These are phyloP conservation scores for Dasypogon diadema DNA, from an alignment of 2,888 invertebrate genomes.

Conservation along the genomic window DNA sequence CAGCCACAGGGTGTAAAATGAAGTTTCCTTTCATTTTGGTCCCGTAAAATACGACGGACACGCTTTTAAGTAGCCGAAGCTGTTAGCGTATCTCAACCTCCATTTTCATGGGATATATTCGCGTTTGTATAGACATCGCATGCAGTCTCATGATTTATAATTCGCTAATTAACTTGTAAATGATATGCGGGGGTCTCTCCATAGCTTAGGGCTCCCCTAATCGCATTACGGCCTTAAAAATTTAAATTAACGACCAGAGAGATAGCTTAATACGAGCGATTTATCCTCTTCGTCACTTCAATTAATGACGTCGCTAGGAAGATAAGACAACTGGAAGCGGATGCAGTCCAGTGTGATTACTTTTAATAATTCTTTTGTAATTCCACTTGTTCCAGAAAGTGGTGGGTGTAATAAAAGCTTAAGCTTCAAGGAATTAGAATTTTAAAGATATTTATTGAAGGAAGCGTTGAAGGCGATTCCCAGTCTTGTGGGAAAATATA, in stretches of 20 bases:
- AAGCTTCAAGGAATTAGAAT: no score
- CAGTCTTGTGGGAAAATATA: no score
- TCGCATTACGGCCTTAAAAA: slow-evolving; percentile 39
- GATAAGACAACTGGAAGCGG: neutral
- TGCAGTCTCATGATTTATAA: slow-evolving; percentile 36
- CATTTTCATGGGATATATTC: neutral
- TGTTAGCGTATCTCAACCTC: neutral
- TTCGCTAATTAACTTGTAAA: slow-evolving; percentile 44
- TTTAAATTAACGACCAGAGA: slow-evolving; percentile 42
- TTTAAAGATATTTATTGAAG: no score
- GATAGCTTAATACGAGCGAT: slow-evolving; percentile 38
- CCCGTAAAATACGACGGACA: slow-evolving; percentile 1
- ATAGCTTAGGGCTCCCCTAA: slow-evolving; percentile 3
- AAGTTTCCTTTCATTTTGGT: slow-evolving; percentile 13
- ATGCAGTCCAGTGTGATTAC: neutral
- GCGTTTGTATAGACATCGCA: neutral
- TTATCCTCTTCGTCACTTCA: slow-evolving; percentile 44
- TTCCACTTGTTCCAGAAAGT: neutral
- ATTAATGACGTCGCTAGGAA: slow-evolving; percentile 14
- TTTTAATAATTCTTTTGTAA: slow-evolving; percentile 41
- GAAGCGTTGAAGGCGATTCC: no score
- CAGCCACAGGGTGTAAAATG: slow-evolving; percentile 22
- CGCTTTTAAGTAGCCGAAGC: slow-evolving; percentile 20
- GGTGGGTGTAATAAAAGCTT: no score
- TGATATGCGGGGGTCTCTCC: slow-evolving; percentile 32